Base-by-base conservation (phyloP, 2,113 vertebrate species). In the Garra rufa region DNA sequence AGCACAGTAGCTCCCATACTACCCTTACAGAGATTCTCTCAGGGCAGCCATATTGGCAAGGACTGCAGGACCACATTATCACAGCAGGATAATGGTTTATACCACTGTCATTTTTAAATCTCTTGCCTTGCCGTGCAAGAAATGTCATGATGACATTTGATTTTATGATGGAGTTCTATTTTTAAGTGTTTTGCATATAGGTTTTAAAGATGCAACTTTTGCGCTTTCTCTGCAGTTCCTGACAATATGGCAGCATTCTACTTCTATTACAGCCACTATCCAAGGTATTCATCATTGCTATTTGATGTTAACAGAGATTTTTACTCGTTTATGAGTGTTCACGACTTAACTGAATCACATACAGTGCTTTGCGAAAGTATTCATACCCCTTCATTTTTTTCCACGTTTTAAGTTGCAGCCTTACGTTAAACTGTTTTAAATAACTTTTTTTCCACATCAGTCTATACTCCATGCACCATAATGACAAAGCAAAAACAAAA, bases 21-120 rank as follows among this genome's bases (percentile, higher is more conserved):
- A 81, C 44, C 61, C 78, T 81, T 28, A 52, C n/a, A 79, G 44
- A 57, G 44, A 82, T 48, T 82, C 80, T 81, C 79, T 82, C 80
- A 82, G 80, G 80, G 80, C 65, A 55, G 80, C 80, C 80, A 82
- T 82, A 82, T 82, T 82, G 80, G 65, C 80, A 82, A 34, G 80
- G 63, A 82, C 80, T 82, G 80, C 80, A 82, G 65, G 79, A 55
- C 65, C 65, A 81, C 80, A 77, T 77, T 77, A 79, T n/a, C 55
- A 79, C 57, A 76, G 74, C 74, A 43, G n/a, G 24, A 50, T 30
- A 75, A 46, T 81, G 76, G 76, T 78, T 78, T 77, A 57, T 44
- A 44, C 34, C 76, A 44, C 52, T 61, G 24, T 50, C 34, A 26
- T 80, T 80, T 80, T 78, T 44, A 26, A 26, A 13, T 52, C 26